These are phyloP conservation scores for Crocallis elinguaria DNA, from an alignment of 2,888 invertebrate genomes.

Conservation along the genomic window DNA sequence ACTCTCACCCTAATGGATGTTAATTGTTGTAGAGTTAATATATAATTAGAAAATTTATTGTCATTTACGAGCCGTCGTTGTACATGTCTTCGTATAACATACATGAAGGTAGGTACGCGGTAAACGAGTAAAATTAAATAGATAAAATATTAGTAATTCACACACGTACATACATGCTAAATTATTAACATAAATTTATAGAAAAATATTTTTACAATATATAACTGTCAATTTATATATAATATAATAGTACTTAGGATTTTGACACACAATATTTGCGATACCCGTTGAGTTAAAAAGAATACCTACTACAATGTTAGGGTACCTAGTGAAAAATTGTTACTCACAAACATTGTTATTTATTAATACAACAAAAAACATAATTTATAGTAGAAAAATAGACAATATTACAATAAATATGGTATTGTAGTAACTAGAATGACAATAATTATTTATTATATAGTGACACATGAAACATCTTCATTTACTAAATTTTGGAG, in stretches of 20 bases:
- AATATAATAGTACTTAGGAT: not conserved
- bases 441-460: not conserved
- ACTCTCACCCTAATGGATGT: slow-evolving; percentile 21
- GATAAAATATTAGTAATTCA: too few species aligned
- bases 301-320: too few species aligned
- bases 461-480: too few species aligned
- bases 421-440: too few species aligned
- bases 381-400: too few species aligned
- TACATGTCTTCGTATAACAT: not conserved
- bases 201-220: slow-evolving; percentile 6
- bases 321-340: too few species aligned
- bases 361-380: too few species aligned
- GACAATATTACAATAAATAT: too few species aligned
- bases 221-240: slow-evolving; percentile 19
- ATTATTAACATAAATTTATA: not conserved
- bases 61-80: not conserved
- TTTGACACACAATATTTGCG: not conserved
- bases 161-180: too few species aligned
- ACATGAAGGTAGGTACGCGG: not conserved
- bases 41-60: slow-evolving; percentile 1
- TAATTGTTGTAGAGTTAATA: slow-evolving; percentile 19
- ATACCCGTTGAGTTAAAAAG: too few species aligned
- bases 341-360: too few species aligned
- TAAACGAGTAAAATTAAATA: not conserved
- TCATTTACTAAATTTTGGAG: too few species aligned